Base-by-base conservation (phyloP, 2,888 invertebrate genomes). In the Drosophila sordidula region DNA sequence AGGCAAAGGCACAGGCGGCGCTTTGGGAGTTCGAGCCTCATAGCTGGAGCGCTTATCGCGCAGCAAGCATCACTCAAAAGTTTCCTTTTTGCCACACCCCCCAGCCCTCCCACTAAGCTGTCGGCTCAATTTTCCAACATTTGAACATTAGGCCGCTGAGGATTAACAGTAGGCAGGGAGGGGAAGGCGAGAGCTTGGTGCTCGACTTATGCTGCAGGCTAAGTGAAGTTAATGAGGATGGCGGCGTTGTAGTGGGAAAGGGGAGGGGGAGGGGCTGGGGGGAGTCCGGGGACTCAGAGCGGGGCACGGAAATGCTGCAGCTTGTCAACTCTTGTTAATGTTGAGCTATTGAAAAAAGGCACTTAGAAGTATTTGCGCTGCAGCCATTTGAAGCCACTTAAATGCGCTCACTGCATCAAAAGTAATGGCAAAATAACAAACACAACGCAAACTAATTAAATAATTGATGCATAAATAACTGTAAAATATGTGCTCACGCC, bases 101-200 rank as follows among this genome's bases (percentile, higher is more conserved):
- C 29, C 14, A 49, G 46, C 4, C 55, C 16, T 18, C 6, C 58
- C 18, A 18, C 22, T 54, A 25, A 11, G 77, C 87, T 85, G 78
- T 75, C 81, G 80, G 80, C 89, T 86, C 84, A 87, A 90, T 90
- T 90, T 90, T 89, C 81, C 90, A 88, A 89, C 89, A 89, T 84
- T 89, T 89, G 80, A 89, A 80, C 88, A 90, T 90, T 88, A 84
- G 89, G 87, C 88, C 89, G 74, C 74, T 71, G 84, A 89, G 90
- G 81, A 90, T 90, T 89, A 89, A 80, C 87, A 85, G 70, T 84
- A 71, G 69, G 59, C 9, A 26, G 44, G 39, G 18, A 41, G 12
- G 45, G 18, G 22, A 14, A 1, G 29, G 9, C 3, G 22, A 18
- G 54, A 16, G 61, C 6, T 6, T 12, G 38, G 16, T 25, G 69